Base-by-base conservation (phyloP, 1,140 invertebrate genomes). In the Drosophila busckii region DNA sequence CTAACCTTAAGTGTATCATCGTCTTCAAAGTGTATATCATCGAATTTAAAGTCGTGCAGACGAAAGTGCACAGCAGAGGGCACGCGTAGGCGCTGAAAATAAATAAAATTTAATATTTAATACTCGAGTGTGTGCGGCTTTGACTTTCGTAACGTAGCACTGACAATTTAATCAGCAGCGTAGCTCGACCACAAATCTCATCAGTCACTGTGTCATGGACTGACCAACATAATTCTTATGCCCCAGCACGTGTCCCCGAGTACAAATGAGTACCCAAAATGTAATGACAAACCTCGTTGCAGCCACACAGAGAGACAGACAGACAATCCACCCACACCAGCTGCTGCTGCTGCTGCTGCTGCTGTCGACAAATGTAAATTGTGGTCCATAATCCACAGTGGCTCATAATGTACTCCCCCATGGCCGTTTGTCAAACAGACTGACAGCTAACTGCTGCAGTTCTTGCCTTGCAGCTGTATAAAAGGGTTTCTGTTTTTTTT, bases 21-120 rank as follows among this genome's bases (percentile, higher is more conserved):
- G 71, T 97, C 95, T 17, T 92, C 90, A 88, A 97, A 91, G 45
- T 92, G 88, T 60, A 96, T 93, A 86, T 97, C 95, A 84, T 97
- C 95, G 87, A 97, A 97, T 31, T 92, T 92, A 54, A 96, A 94
- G 82, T 95, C 93, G 85, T 96, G 93, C n/a, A 97, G 89, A 26
- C 91, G 89, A 85, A 93, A 94, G 76, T 94, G 91, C 34, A 92
- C 94, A 5, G 95, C 92, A 0, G 95, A 96, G n/a, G 95, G 94
- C 71, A 96, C 91, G 1, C 84, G 60, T 4, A 86, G 65, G 1
- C 80, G 75, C 84, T 86, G 23, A 5, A 56, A 66, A 35, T n/a
- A 3, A 7, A 6, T 3, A 2, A 15, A 35, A 10, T 23, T 13
- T 2, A 7, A 46, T 15, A 25, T 28, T 19, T 9, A 32, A 15